Evolutionary conservation across 2,888 invertebrate species (phyloP).

Genomic region (Drosophila aldrichi): DNA sequence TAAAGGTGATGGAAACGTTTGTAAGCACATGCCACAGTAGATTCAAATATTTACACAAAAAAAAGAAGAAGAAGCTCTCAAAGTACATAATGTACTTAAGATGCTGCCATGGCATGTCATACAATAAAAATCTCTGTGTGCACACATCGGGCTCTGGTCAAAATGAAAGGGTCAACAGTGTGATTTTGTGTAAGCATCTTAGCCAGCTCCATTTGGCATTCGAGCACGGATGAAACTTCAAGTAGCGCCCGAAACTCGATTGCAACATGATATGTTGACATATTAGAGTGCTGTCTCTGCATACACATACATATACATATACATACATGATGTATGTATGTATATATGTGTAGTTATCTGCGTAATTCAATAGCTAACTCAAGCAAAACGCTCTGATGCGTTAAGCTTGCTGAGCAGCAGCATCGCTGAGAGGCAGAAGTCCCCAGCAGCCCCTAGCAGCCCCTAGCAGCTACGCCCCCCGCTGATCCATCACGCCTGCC

Average conservation of each 20-base stretch:
- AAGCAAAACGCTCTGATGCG: slow-evolving; percentile 60
- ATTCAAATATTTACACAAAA: neutral
- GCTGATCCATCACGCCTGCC: neutral
- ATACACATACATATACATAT: neutral
- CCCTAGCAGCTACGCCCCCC: neutral
- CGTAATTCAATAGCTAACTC: slow-evolving; percentile 61
- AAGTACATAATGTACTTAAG: neutral
- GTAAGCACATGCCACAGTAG: neutral
- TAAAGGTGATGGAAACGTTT: neutral
- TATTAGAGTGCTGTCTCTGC: slow-evolving; percentile 26
- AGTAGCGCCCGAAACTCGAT: slow-evolving; percentile 53
- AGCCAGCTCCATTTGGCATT: slow-evolving; percentile 36
- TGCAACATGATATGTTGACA: slow-evolving; percentile 66
- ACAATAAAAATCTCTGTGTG: slow-evolving; percentile 65
- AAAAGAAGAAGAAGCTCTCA: neutral
- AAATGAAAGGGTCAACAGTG: slow-evolving; percentile 68
- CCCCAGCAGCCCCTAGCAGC: no score
- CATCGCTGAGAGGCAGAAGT: neutral
- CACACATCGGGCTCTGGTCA: slow-evolving; percentile 44
- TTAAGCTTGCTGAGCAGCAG: slow-evolving; percentile 39
- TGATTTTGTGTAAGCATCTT: slow-evolving; percentile 48
- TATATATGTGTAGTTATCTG: slow-evolving; percentile 12
- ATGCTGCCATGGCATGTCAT: neutral
- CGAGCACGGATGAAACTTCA: slow-evolving; percentile 27
- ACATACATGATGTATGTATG: neutral